Conservation (phyloP, 2,797 vertebrate genomes). For the Hozukius guyotensis region DNA sequence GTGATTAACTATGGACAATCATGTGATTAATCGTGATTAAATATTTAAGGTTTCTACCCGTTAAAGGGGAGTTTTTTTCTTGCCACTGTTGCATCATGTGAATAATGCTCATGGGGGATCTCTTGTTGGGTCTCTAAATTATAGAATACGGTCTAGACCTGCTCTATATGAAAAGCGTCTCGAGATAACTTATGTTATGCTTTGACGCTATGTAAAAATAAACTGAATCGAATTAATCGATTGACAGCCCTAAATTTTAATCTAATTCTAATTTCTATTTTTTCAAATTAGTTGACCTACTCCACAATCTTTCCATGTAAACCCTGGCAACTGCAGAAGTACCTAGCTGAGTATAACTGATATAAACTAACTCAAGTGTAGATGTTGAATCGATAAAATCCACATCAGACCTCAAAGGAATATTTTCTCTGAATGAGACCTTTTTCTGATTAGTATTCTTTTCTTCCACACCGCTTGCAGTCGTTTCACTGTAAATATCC, state of each 20-base stretch:
- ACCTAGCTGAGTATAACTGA: not conserved
- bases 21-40: too few relatives aligned
- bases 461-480: conserved; percentile 62
- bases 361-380: not conserved
- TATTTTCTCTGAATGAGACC: not conserved
- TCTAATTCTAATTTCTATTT: not conserved
- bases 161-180: too few relatives aligned
- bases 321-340: not conserved
- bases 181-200: too few relatives aligned
- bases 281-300: not conserved
- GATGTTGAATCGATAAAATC: not conserved
- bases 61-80: too few relatives aligned
- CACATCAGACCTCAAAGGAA: not conserved
- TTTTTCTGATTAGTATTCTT: not conserved
- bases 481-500: conserved; percentile 91
- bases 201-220: too few relatives aligned
- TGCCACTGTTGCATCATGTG: too few relatives aligned
- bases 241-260: not conserved
- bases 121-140: too few relatives aligned
- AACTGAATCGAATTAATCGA: too few relatives aligned
- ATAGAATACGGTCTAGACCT: too few relatives aligned
- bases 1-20: too few relatives aligned
- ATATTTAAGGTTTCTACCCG: too few relatives aligned
- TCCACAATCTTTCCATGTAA: not conserved
- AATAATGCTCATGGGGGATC: too few relatives aligned